Percentiles rank a stretch among this genome's conserved stretches.
These are phyloP conservation scores for Platichthys stellatus DNA, from an alignment of 2,113 vertebrate species.

Conservation along the genomic window DNA sequence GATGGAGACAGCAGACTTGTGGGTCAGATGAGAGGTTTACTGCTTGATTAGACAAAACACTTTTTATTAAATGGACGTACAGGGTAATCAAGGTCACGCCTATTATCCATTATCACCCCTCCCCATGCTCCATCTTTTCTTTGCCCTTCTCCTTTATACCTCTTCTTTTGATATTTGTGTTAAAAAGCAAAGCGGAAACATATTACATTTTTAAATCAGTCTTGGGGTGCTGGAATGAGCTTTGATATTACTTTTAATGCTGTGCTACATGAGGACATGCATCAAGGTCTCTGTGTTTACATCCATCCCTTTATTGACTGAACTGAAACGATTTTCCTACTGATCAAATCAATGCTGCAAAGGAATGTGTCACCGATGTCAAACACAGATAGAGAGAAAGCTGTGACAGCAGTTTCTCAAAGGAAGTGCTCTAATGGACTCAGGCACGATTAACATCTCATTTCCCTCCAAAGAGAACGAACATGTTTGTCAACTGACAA, in stretches of 20 bases:
- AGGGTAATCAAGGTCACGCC: conserved; percentile 23
- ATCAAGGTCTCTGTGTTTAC: background rate
- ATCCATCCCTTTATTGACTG: background rate
- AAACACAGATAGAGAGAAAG: background rate
- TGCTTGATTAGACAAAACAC: conserved; percentile 31
- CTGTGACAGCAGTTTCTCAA: background rate
- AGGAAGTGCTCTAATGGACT: background rate
- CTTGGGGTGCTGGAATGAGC: background rate
- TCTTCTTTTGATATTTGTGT: conserved; percentile 22
- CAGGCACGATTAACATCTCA: background rate
- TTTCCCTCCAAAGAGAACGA: background rate
- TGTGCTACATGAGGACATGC: background rate
- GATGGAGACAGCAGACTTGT: background rate
- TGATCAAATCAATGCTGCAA: background rate
- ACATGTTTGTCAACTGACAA: background rate
- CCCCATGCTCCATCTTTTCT: background rate
- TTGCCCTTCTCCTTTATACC: background rate
- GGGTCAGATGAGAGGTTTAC: conserved; percentile 19
- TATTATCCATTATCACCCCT: conserved; percentile 29
- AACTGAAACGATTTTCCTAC: background rate
- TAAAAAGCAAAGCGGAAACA: background rate
- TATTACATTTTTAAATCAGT: background rate
- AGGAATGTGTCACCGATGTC: background rate
- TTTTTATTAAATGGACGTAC: conserved; percentile 18
- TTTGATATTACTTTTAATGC: background rate